Percentiles rank a stretch among this genome's conserved stretches.
Conservation (phyloP, 2,797 vertebrate species). For the Scleropages formosus region DNA sequence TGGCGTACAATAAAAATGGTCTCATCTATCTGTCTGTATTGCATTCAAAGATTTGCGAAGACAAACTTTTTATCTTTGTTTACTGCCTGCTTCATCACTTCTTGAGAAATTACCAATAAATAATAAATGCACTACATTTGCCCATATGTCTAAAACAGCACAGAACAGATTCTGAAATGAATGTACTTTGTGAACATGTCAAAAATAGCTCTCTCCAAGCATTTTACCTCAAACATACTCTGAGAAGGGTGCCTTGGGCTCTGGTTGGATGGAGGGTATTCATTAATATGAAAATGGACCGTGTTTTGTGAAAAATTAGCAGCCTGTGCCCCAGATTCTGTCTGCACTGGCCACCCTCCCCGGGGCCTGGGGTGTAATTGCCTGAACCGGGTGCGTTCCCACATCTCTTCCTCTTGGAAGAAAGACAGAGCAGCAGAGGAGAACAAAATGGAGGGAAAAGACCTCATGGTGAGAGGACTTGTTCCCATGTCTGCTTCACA, state of each 20-base stretch:
- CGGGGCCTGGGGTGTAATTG: conserved; percentile 34
- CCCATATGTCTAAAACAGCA: too few relatives aligned
- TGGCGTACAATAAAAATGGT: too few relatives aligned
- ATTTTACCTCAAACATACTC: neutral
- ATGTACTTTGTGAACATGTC: too few relatives aligned
- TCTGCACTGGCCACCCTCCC: conserved; percentile 19
- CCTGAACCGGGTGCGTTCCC: conserved; percentile 40
- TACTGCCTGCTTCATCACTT: too few relatives aligned
- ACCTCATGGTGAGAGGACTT: neutral
- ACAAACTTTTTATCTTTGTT: too few relatives aligned
- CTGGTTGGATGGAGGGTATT: conserved; percentile 51
- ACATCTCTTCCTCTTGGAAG: conserved; percentile 23
- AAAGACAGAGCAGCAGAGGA: conserved; percentile 6
- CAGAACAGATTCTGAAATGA: too few relatives aligned
- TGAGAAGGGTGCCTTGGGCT: conserved; percentile 62
- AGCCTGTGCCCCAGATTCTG: conserved; percentile 38
- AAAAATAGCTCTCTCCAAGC: neutral
- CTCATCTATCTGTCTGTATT: too few relatives aligned
- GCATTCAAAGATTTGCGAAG: too few relatives aligned
- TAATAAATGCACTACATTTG: too few relatives aligned
- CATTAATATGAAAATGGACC: conserved; percentile 61
- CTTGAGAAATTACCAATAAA: too few relatives aligned
- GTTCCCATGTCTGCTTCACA: neutral
- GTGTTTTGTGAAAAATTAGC: conserved; percentile 41
- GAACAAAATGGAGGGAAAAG: neutral